These are phyloP conservation scores for Myotis vivesi DNA, from an alignment of 2,797 vertebrate genomes.

Conservation along the genomic window DNA sequence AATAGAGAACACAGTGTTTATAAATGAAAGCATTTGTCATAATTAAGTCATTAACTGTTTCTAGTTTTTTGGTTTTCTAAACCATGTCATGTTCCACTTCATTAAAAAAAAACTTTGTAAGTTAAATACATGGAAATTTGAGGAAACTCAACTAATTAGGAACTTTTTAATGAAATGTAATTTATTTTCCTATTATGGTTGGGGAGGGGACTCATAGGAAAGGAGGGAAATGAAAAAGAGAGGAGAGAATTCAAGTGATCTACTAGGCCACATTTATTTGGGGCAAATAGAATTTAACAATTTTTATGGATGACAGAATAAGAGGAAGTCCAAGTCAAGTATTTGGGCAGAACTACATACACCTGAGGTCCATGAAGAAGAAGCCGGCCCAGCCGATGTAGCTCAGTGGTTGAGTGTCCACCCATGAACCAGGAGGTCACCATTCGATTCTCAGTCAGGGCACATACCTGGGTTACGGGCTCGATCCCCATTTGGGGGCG, in stretches of 20 bases:
- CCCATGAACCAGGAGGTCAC: too few species aligned
- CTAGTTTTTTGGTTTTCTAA: constrained; percentile 27
- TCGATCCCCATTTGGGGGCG: too few species aligned
- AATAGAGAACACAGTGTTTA: not conserved
- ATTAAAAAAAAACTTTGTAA: constrained; percentile 45
- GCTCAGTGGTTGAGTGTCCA: too few species aligned
- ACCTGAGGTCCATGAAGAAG: not conserved
- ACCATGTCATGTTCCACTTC: not conserved
- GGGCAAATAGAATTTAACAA: not conserved
- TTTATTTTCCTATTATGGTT: not conserved
- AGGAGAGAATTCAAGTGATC: not conserved
- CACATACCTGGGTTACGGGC: too few species aligned
- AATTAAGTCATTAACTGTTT: not conserved
- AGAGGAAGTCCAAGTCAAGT: not conserved
- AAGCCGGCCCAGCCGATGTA: too few species aligned
- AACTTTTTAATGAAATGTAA: not conserved
- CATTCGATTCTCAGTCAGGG: too few species aligned
- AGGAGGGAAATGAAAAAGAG: not conserved
- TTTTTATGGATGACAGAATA: not conserved
- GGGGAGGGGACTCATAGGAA: not conserved
- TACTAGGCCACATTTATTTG: not conserved
- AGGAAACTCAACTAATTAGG: not conserved
- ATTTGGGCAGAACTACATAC: not conserved
- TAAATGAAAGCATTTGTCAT: constrained; percentile 13
- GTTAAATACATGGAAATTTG: not conserved